Evolutionary conservation across 2,888 invertebrate species (phyloP).

Genomic region (Morinoia aosen): DNA sequence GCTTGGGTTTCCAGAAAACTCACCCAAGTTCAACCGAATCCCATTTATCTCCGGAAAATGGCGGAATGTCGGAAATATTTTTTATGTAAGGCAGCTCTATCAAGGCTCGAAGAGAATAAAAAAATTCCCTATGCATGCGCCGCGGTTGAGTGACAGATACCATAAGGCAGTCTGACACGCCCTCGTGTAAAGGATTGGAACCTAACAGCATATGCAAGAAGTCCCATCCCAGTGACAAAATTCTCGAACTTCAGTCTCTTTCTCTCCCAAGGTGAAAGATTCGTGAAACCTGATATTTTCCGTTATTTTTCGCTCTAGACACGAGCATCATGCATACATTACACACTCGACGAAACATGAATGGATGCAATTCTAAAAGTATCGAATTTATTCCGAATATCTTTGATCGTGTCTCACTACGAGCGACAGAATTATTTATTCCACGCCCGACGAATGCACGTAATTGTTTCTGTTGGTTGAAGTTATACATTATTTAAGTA

Average conservation of each 20-base stretch:
- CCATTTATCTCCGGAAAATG: not conserved
- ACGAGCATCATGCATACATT: conserved; percentile 41
- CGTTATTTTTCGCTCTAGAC: not conserved
- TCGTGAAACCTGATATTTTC: conserved; percentile 1
- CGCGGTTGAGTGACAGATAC: conserved; percentile 35
- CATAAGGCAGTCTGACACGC: conserved; percentile 29
- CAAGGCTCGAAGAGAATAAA: not conserved
- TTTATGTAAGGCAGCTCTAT: conserved; percentile 16
- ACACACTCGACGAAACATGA: not conserved
- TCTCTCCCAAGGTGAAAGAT: conserved; percentile 14
- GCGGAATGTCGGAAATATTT: conserved; percentile 4
- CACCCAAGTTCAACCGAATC: not conserved
- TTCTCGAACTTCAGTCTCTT: conserved; percentile 15
- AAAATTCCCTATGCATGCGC: conserved; percentile 22
- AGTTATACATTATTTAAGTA: not conserved
- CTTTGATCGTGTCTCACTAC: not conserved
- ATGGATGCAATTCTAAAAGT: conserved; percentile 4
- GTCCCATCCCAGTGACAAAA: conserved; percentile 21
- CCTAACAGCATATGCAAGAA: conserved; percentile 43
- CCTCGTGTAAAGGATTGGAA: conserved; percentile 37
- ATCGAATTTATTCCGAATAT: not conserved
- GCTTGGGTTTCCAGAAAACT: not conserved
- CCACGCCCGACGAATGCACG: not conserved
- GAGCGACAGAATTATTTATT: not conserved
- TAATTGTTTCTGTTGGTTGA: not conserved